These are phyloP conservation scores for Malurus melanocephalus DNA, from an alignment of 2,113 vertebrate species.

Conservation along the genomic window DNA sequence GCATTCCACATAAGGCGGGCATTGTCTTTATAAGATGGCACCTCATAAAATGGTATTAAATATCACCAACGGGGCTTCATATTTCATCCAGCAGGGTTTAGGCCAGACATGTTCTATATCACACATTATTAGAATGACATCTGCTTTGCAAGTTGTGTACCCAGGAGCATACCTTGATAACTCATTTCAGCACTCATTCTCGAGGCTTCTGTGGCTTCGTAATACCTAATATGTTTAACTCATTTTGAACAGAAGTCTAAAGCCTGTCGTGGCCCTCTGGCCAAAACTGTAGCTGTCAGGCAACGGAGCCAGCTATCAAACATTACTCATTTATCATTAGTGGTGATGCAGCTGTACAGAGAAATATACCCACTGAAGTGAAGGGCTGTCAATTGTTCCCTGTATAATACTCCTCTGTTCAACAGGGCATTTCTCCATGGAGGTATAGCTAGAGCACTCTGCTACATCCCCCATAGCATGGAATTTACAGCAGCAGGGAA, in stretches of 20 bases:
- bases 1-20: slow-evolving; percentile 82
- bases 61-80: slow-evolving; percentile 86
- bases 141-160: slow-evolving; percentile 87
- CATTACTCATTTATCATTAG: slow-evolving; percentile 85
- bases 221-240: slow-evolving; percentile 86
- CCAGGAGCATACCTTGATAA: slow-evolving; percentile 86
- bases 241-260: slow-evolving; percentile 85
- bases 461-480: slow-evolving; percentile 50
- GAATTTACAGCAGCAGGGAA: slow-evolving; percentile 68
- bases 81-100: slow-evolving; percentile 89
- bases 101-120: slow-evolving; percentile 86
- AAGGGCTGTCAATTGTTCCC: slow-evolving; percentile 77
- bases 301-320: slow-evolving; percentile 82
- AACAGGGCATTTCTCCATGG: slow-evolving; percentile 72
- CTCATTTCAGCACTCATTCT: slow-evolving; percentile 83
- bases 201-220: slow-evolving; percentile 78
- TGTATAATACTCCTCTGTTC: slow-evolving; percentile 71
- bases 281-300: slow-evolving; percentile 87
- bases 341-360: slow-evolving; percentile 78
- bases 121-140: slow-evolving; percentile 97
- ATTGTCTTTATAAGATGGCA: slow-evolving; percentile 84
- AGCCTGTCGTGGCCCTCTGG: slow-evolving; percentile 85
- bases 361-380: slow-evolving; percentile 75
- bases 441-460: slow-evolving; percentile 57
- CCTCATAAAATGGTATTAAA: slow-evolving; percentile 98